Evolutionary conservation across 2,113 vertebrate species (phyloP), one percentile per base, ranked within the genome.

Genomic region (Cairina moschata): DNA sequence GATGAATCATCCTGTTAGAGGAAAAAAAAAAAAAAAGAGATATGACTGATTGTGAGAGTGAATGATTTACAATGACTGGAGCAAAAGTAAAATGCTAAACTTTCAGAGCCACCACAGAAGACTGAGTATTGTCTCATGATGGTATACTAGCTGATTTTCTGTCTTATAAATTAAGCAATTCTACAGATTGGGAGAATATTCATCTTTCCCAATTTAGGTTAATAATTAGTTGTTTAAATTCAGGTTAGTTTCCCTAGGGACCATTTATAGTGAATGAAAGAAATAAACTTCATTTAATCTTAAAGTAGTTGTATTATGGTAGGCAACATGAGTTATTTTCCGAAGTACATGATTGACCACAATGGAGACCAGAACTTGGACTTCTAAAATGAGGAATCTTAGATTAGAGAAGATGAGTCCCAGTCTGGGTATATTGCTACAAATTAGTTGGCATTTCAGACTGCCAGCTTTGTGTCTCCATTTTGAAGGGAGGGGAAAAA

Each of bases 221-320:
- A 83, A 93, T 95, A 92, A 11, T 71, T 62, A 71, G 42, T 81
- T 86, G 31, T 77, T 94, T 82, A 93, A 84, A 85, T 93, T 82
- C 58, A 68, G 11, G 20, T 60, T 82, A 68, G 32, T 79, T 17
- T 60, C 71, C 55, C 38, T n/a, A 62, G 40, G 9, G 9, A 28
- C 8, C 8, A 31, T 13, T 28, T 36, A 17, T 31, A 56, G 63
- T 66, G 58, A 83, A 62, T 77, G 59, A 83, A 6, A 86, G 63
- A 96, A 95, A 87, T 7, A 73, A 85, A 21, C 21, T 62, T 50
- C 1, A 69, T 88, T 91, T 83, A 0, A 50, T 77, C 46, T 38
- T 62, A 38, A 72, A 62, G 38, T 36, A 26, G 4, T 29, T 91
- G 13, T 38, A 54, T 76, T 83, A 76, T 69, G 42, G 82, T 9